A percentile compares a stretch with the other conserved stretches of the same genome.
These are phyloP conservation scores for Oreochromis tanganicae DNA, from an alignment of 2,113 vertebrate species.

Conservation along the genomic window DNA sequence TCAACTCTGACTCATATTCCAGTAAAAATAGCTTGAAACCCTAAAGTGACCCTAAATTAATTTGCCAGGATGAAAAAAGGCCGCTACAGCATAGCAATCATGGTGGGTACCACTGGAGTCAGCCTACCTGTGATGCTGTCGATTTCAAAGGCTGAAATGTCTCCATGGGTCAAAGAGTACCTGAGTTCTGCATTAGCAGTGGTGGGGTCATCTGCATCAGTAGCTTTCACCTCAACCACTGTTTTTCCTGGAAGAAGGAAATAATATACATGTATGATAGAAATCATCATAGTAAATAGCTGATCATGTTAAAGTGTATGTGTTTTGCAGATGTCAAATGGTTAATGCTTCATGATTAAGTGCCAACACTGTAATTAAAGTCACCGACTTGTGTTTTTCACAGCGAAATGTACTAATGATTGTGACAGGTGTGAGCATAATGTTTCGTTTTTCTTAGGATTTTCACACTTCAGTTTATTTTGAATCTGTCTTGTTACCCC, in stretches of 20 bases:
- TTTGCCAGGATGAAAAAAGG: not conserved
- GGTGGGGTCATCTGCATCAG: slow-evolving; percentile 87
- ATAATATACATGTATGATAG: not conserved
- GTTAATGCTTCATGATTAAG: not conserved
- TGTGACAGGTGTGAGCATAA: slow-evolving; percentile 9
- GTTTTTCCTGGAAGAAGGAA: slow-evolving; percentile 69
- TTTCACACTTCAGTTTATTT: slow-evolving; percentile 13
- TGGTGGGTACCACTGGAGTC: not conserved
- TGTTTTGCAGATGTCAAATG: not conserved
- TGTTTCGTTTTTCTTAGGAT: not conserved
- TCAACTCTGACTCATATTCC: slow-evolving; percentile 6
- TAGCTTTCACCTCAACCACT: slow-evolving; percentile 78
- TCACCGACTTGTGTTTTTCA: not conserved
- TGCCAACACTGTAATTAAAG: not conserved
- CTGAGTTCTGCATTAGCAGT: slow-evolving; percentile 76
- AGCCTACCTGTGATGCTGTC: slow-evolving; percentile 73
- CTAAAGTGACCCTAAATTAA: not conserved
- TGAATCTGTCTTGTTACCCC: not conserved
- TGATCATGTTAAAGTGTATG: rapidly evolving
- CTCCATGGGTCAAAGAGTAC: slow-evolving; percentile 74
- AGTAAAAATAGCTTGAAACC: not conserved
- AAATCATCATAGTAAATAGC: not conserved
- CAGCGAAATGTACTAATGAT: not conserved
- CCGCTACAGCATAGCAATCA: rapidly evolving
- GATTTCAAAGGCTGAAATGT: slow-evolving; percentile 76